A percentile compares a stretch with the other conserved stretches of the same genome.
phyloP scores from a whole-genome alignment of 2,888 invertebrate species.

The Pristionchus arcanus region DNA sequence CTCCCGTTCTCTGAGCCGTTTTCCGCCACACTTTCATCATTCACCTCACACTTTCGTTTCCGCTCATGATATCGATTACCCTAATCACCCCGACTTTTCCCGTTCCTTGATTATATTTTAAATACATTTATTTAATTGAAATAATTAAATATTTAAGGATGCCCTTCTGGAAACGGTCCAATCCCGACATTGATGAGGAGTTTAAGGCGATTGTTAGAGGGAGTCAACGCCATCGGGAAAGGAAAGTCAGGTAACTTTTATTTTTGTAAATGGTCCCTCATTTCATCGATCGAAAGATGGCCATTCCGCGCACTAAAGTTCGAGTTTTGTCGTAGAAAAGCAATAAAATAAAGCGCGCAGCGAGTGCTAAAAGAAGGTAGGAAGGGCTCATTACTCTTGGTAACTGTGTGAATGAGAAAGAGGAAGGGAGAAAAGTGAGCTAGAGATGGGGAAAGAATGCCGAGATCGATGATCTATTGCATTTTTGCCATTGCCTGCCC shows the following conservation, averaged over 20 bases:
- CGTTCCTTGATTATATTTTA: not conserved
- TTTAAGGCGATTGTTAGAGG: not conserved
- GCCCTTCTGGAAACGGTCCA: not conserved
- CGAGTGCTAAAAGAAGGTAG: not conserved
- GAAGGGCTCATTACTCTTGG: not conserved
- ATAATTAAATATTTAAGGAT: not conserved
- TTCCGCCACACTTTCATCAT: not conserved
- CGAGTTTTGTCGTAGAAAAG: not conserved
- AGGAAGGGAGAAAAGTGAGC: not conserved
- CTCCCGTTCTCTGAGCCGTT: not conserved
- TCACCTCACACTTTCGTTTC: not conserved
- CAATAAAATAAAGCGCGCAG: not conserved
- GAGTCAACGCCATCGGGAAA: not conserved
- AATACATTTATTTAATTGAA: not conserved
- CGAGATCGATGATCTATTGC: too few species aligned
- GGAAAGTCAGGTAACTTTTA: conserved; percentile 7
- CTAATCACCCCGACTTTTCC: not conserved
- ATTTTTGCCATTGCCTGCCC: too few species aligned
- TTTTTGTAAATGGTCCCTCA: not conserved
- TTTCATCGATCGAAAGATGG: not conserved
- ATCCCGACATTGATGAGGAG: not conserved
- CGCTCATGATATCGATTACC: not conserved
- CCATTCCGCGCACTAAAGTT: not conserved
- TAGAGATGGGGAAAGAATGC: too few species aligned
- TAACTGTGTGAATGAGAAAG: not conserved